These are phyloP conservation scores for Oncorhynchus kisutch DNA, from an alignment of 2,113 vertebrate species.

Conservation along the genomic window DNA sequence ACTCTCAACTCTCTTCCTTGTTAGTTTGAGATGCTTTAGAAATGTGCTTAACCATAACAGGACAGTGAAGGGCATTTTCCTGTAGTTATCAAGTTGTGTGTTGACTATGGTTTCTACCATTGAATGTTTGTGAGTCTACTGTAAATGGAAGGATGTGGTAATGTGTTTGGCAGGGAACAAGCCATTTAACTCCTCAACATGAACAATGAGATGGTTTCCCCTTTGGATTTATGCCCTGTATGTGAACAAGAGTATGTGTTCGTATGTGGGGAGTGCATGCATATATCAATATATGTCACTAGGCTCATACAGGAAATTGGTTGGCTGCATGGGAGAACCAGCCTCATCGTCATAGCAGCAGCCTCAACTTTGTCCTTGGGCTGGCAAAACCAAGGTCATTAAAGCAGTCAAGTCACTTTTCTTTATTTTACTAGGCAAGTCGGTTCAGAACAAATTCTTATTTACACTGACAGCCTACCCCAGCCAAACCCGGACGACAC, in stretches of 20 bases:
- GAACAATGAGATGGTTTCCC: constrained; percentile 25
- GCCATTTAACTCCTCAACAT: constrained; percentile 22
- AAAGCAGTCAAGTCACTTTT: constrained; percentile 10
- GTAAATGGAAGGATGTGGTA: not conserved
- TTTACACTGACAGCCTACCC: too few relatives aligned
- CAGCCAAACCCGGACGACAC: too few relatives aligned
- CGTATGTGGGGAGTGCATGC: constrained; percentile 48
- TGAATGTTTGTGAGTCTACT: not conserved
- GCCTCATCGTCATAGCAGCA: constrained; percentile 14
- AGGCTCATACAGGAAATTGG: constrained; percentile 48
- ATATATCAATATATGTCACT: constrained; percentile 60
- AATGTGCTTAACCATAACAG: too few relatives aligned
- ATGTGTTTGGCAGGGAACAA: constrained; percentile 11
- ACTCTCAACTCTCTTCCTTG: too few relatives aligned
- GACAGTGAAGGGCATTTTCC: too few relatives aligned
- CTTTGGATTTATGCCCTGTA: constrained; percentile 52
- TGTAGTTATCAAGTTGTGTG: too few relatives aligned
- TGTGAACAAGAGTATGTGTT: constrained; percentile 34
- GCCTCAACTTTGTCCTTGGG: constrained; percentile 47
- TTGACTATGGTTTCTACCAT: too few relatives aligned
- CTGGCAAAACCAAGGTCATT: constrained; percentile 52
- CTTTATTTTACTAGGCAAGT: too few relatives aligned
- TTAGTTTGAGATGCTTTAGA: too few relatives aligned
- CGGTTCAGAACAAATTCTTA: too few relatives aligned
- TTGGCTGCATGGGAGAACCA: constrained; percentile 20